Conservation (phyloP, 2,113 vertebrate genomes). For the Callionymus lyra region DNA sequence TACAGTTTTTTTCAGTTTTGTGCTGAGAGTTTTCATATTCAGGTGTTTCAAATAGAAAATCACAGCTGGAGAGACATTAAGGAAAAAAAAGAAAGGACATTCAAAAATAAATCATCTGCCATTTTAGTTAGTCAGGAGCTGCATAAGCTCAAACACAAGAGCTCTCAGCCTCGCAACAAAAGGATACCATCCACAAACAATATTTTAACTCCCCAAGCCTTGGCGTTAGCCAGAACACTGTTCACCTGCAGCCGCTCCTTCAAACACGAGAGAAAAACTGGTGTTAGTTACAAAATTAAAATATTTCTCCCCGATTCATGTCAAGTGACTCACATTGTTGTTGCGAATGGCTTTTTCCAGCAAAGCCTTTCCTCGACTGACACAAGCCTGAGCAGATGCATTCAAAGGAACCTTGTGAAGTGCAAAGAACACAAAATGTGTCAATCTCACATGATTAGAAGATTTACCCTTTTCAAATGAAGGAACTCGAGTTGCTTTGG, state of each 20-base stretch:
- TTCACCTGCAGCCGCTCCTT: conserved; percentile 63
- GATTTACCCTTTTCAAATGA: too few relatives aligned
- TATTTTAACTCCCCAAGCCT: conserved; percentile 76
- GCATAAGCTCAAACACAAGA: too few relatives aligned
- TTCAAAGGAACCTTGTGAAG: too few relatives aligned
- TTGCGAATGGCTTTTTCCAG: conserved; percentile 80
- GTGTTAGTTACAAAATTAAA: background rate
- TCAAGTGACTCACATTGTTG: conserved; percentile 68
- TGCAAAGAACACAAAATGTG: too few relatives aligned
- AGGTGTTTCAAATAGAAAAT: conserved; percentile 52
- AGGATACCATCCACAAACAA: conserved; percentile 76
- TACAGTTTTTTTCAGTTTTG: conserved; percentile 39
- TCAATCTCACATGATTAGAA: too few relatives aligned
- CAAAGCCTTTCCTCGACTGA: conserved; percentile 78
- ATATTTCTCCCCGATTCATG: background rate
- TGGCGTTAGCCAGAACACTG: conserved; percentile 68
- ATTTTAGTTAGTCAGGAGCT: too few relatives aligned
- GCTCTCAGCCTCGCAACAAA: conserved; percentile 10
- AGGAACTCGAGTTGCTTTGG: too few relatives aligned
- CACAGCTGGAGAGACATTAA: conserved; percentile 53
- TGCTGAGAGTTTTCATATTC: conserved; percentile 28
- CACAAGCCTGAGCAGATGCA: conserved; percentile 52
- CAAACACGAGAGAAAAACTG: background rate
- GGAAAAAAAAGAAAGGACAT: conserved; percentile 7
- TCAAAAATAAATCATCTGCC: too few relatives aligned